A percentile compares a stretch with the other conserved stretches of the same genome.
Conservation (phyloP, 1,140 invertebrate genomes). For the Panulirus ornatus region DNA sequence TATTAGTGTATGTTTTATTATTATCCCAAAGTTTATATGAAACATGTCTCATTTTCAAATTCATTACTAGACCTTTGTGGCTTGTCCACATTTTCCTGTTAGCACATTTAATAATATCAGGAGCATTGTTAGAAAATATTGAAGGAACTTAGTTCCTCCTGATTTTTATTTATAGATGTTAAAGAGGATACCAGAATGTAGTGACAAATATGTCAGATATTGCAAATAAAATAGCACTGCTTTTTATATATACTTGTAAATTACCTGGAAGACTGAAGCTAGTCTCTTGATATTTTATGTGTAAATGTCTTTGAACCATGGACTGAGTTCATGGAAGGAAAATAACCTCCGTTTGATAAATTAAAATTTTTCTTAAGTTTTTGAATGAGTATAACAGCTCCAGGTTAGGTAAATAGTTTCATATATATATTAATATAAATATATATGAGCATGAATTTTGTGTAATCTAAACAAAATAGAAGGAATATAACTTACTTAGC, state of each 20-base stretch:
- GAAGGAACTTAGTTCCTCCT: background rate
- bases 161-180: too few relatives aligned
- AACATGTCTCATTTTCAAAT: conserved; percentile 9
- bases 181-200: background rate
- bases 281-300: background rate
- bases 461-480: conserved; percentile 37
- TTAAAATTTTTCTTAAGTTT: background rate
- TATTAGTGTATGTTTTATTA: conserved; percentile 6
- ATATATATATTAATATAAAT: conserved; percentile 12
- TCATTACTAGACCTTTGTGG: background rate
- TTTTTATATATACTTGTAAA: background rate
- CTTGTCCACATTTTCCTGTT: background rate
- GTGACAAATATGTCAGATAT: background rate
- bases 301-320: background rate
- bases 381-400: background rate
- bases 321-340: background rate
- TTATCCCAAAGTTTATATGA: background rate
- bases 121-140: background rate
- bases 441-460: conserved; percentile 15
- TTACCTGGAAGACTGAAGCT: background rate
- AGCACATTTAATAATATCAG: background rate
- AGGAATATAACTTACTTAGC: conserved; percentile 55
- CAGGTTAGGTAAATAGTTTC: conserved; percentile 11
- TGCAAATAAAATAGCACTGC: conserved; percentile 11
- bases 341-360: background rate